Evolutionary conservation across 2,113 vertebrate genomes (phyloP).

Genomic region (Sigmodon hispidus): DNA sequence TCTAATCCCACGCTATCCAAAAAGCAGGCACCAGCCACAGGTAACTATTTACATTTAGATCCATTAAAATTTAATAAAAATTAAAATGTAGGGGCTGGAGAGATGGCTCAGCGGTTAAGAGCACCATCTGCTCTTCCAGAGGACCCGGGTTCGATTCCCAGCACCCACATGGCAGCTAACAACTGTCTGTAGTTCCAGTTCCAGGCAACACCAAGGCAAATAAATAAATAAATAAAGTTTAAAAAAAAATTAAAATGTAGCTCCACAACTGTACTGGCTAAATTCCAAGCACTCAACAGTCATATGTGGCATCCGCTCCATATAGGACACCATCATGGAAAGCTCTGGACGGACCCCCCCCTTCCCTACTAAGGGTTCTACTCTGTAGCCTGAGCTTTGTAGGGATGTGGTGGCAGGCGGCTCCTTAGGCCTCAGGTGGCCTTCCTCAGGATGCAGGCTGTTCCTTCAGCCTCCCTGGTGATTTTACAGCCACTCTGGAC

Average conservation of each 20-base stretch:
- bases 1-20: background rate
- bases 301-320: fast-evolving
- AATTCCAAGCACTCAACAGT: background rate
- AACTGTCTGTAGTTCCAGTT: too few species aligned
- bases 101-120: too few species aligned
- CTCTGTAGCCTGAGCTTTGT: background rate
- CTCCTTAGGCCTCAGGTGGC: background rate
- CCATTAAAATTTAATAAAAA: background rate
- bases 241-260: background rate
- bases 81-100: background rate
- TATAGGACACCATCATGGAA: background rate
- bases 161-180: too few species aligned
- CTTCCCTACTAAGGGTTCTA: background rate
- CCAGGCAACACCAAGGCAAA: too few species aligned
- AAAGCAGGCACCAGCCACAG: background rate
- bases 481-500: background rate
- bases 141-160: too few species aligned
- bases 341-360: background rate
- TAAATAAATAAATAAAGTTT: too few species aligned
- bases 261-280: background rate
- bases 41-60: constrained; percentile 18
- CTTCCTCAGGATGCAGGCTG: background rate
- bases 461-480: background rate
- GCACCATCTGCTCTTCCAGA: too few species aligned
- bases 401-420: background rate